Percentiles rank a stretch among this genome's conserved stretches.
Evolutionary conservation across 2,888 invertebrate genomes (phyloP).

Genomic region (Vesta saturnalis): DNA sequence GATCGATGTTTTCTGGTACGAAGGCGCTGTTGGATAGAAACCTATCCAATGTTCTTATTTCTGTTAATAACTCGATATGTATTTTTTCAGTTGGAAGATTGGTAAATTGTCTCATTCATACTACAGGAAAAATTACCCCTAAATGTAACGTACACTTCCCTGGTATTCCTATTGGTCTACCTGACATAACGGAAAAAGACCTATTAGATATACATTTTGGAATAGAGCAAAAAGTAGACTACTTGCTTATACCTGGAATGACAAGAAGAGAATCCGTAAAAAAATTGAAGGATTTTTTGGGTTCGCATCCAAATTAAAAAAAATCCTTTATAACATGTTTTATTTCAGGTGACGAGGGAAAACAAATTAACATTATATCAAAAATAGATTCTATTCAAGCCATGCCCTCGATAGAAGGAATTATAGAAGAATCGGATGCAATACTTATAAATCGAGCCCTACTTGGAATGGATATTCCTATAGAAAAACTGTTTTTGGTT

Average conservation of each 20-base stretch:
- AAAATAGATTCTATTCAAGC: constrained; percentile 99
- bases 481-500: constrained; percentile 96
- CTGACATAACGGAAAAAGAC: constrained; percentile 60
- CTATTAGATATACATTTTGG: constrained; percentile 67
- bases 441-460: constrained; percentile 99
- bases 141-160: constrained; percentile 66
- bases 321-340: background rate
- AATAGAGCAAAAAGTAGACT: constrained; percentile 76
- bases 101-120: constrained; percentile 44
- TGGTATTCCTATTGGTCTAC: constrained; percentile 64
- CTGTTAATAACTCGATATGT: background rate
- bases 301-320: constrained; percentile 25
- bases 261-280: constrained; percentile 72
- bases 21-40: too few species aligned
- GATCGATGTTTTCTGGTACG: too few species aligned
- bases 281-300: constrained; percentile 68
- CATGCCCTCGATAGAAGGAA: constrained; percentile 92
- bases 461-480: constrained; percentile 97
- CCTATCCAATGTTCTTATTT: too few species aligned
- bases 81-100: constrained; percentile 52
- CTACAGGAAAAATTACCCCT: constrained; percentile 61
- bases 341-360: constrained; percentile 85
- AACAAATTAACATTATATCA: constrained; percentile 93
- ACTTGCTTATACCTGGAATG: constrained; percentile 82
- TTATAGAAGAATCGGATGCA: constrained; percentile 92